Conservation (phyloP, 2,888 invertebrate genomes). For the Candidula unifasciata region DNA sequence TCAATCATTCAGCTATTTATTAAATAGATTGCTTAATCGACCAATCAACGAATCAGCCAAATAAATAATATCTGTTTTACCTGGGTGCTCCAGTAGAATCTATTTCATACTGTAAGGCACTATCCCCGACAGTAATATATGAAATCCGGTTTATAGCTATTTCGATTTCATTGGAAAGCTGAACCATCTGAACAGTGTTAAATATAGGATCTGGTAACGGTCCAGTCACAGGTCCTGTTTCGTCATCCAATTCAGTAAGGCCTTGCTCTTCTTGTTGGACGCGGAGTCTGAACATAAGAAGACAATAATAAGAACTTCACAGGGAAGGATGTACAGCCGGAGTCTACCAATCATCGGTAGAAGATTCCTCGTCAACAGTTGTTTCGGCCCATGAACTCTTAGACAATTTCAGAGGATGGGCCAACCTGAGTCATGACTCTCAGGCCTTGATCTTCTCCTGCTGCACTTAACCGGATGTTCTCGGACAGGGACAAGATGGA, state of each 20-base stretch:
- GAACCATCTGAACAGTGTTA: conserved; percentile 60
- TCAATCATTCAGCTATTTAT: too few relatives aligned
- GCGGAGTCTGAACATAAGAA: not conserved
- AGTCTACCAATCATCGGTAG: too few relatives aligned
- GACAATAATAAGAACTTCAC: not conserved
- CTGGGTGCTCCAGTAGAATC: conserved; percentile 65
- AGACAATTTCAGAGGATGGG: too few relatives aligned
- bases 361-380: too few relatives aligned
- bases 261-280: not conserved
- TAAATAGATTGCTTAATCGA: too few relatives aligned
- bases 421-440: too few relatives aligned
- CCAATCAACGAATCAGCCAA: too few relatives aligned
- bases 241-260: not conserved
- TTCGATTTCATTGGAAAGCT: conserved; percentile 50
- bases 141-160: conserved; percentile 67
- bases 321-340: too few relatives aligned
- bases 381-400: too few relatives aligned
- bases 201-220: conserved; percentile 59
- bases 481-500: too few relatives aligned
- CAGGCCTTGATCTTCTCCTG: too few relatives aligned
- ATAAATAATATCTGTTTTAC: conserved; percentile 54
- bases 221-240: not conserved
- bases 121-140: conserved; percentile 64
- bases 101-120: conserved; percentile 63
- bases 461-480: too few relatives aligned